Evolutionary conservation across 1,140 invertebrate genomes (phyloP).

Genomic region (Phymastichus coffea): DNA sequence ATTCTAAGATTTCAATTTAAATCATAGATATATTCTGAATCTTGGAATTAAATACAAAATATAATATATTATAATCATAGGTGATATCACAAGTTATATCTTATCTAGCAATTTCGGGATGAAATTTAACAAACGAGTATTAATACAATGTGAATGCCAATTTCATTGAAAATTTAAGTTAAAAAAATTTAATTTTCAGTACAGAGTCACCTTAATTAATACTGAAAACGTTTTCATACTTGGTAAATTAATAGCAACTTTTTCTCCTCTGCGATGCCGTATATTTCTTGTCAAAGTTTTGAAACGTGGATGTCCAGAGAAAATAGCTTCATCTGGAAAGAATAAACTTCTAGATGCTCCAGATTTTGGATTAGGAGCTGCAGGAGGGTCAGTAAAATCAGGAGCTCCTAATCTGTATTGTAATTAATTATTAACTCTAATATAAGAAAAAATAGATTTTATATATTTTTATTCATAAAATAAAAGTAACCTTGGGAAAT

Average conservation of each 20-base stretch:
- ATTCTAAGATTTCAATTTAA: too few relatives aligned
- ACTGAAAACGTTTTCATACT: slow-evolving; percentile 69
- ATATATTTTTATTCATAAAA: background rate
- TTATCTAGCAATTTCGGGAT: too few relatives aligned
- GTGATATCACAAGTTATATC: too few relatives aligned
- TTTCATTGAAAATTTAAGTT: too few relatives aligned
- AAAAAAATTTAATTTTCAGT: too few relatives aligned
- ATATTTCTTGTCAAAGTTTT: slow-evolving; percentile 95
- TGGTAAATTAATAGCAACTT: slow-evolving; percentile 95
- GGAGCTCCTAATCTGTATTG: slow-evolving; percentile 76
- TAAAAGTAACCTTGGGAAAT: slow-evolving; percentile 75
- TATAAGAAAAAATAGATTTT: slow-evolving; percentile 30
- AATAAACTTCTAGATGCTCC: slow-evolving; percentile 86
- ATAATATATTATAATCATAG: too few relatives aligned
- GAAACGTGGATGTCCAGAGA: slow-evolving; percentile 91
- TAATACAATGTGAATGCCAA: too few relatives aligned
- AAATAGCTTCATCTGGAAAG: slow-evolving; percentile 95
- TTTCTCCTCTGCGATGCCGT: slow-evolving; percentile 83
- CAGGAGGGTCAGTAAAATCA: slow-evolving; percentile 84
- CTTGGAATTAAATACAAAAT: too few relatives aligned
- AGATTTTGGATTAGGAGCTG: slow-evolving; percentile 68
- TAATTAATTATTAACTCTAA: slow-evolving; percentile 11
- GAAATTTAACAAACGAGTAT: too few relatives aligned
- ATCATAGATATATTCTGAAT: too few relatives aligned
- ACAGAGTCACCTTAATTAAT: too few relatives aligned